Conservation (phyloP, 2,113 vertebrate genomes). For the Callipepla californica region DNA sequence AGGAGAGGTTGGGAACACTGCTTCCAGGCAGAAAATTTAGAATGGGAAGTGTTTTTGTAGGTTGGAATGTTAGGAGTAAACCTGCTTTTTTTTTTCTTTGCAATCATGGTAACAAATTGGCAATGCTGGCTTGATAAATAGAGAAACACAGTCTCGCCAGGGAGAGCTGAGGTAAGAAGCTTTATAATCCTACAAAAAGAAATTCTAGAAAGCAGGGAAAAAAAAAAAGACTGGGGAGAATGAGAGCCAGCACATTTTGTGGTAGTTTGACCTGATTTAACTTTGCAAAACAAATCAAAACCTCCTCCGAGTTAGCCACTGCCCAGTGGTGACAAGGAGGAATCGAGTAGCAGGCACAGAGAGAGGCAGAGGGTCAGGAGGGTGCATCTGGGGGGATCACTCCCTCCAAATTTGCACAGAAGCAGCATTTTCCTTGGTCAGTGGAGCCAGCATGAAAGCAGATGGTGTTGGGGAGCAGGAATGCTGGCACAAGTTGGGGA, state of each 20-base stretch:
- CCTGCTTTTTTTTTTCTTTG: neutral
- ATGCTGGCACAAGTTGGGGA: rapidly evolving
- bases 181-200: neutral
- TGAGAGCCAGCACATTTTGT: slow-evolving; percentile 19
- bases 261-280: slow-evolving; percentile 46
- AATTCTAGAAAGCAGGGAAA: neutral
- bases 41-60: neutral
- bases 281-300: slow-evolving; percentile 5
- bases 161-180: slow-evolving; percentile 2
- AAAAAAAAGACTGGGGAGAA: neutral
- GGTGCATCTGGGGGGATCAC: too few species aligned
- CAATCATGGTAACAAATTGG: neutral
- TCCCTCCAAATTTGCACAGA: neutral
- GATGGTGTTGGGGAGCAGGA: neutral
- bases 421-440: too few species aligned
- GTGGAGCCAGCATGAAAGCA: neutral
- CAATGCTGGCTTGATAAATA: neutral
- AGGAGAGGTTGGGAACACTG: neutral
- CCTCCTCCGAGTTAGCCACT: neutral
- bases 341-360: rapidly evolving
- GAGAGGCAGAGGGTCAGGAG: neutral
- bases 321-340: neutral
- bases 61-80: neutral
- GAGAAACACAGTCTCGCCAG: rapidly evolving
- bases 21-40: neutral